Evolutionary conservation across 2,888 invertebrate genomes (phyloP).

Genomic region (Heliothis peltigera): DNA sequence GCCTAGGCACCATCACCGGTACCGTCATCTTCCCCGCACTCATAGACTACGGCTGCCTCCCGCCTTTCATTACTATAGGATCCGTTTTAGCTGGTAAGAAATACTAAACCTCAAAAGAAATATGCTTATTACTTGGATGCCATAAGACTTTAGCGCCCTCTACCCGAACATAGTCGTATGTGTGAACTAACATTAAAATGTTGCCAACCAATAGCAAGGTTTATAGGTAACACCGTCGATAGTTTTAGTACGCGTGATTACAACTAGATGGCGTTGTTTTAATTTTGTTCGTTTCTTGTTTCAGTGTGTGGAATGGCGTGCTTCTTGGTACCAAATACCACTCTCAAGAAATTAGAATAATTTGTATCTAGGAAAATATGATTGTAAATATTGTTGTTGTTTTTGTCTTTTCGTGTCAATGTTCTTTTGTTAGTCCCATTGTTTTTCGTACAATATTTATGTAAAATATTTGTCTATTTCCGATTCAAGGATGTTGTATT

Average conservation of each 20-base stretch:
- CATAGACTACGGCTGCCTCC: constrained; percentile 92
- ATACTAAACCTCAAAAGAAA: no score
- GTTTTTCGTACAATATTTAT: no score
- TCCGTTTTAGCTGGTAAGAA: constrained; percentile 90
- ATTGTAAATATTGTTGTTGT: constrained; percentile 33
- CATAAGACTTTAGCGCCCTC: constrained; percentile 12
- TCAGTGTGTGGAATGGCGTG: constrained; percentile 80
- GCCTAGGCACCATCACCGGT: constrained; percentile 92
- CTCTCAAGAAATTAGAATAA: constrained; percentile 84
- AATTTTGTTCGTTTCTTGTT: constrained; percentile 59
- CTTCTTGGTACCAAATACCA: constrained; percentile 83
- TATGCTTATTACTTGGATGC: no score
- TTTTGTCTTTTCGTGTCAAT: not conserved
- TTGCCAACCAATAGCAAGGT: not conserved
- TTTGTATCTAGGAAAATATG: not conserved
- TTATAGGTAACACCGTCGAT: not conserved
- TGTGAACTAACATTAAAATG: constrained; percentile 1
- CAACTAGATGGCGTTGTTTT: constrained; percentile 52
- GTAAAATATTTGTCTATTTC: constrained; percentile 1
- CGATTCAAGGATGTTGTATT: constrained; percentile 1
- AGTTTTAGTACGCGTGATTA: not conserved
- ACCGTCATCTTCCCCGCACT: constrained; percentile 93
- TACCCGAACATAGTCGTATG: not conserved
- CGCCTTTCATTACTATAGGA: constrained; percentile 93
- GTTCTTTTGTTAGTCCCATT: not conserved